Evolutionary conservation across 2,888 invertebrate species (phyloP).

Genomic region (Hypsopygia costalis): DNA sequence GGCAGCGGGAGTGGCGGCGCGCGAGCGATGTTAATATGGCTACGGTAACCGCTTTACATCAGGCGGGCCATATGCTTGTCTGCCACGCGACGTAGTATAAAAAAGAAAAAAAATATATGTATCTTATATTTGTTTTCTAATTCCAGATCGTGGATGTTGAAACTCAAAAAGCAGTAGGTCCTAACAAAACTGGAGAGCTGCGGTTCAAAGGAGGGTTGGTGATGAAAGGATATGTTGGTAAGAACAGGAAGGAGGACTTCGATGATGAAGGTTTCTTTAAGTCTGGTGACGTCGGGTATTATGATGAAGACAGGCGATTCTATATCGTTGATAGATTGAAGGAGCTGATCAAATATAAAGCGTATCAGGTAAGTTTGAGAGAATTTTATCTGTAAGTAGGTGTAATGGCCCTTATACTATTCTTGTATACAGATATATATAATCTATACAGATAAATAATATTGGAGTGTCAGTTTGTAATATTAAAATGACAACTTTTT

Average conservation of each 20-base stretch:
- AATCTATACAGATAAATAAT: too few species aligned
- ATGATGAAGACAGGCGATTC: constrained; percentile 84
- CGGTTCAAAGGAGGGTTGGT: constrained; percentile 86
- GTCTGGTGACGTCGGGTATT: constrained; percentile 87
- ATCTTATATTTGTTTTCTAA: too few species aligned
- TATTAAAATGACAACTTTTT: too few species aligned
- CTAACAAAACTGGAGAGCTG: constrained; percentile 85
- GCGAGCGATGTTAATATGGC: too few species aligned
- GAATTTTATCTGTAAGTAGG: background rate
- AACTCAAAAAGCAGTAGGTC: constrained; percentile 77
- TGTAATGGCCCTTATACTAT: background rate
- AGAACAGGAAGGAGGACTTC: constrained; percentile 82
- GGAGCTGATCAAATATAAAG: constrained; percentile 91
- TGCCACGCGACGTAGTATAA: too few species aligned
- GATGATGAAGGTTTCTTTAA: constrained; percentile 85
- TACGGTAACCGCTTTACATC: too few species aligned
- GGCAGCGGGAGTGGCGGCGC: too few species aligned
- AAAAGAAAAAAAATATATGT: too few species aligned
- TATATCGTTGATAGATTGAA: constrained; percentile 88
- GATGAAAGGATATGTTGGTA: constrained; percentile 88
- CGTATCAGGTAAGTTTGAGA: constrained; percentile 27
- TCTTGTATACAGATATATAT: too few species aligned
- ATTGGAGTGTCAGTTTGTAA: too few species aligned
- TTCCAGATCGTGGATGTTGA: constrained; percentile 62
- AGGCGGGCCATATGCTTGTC: too few species aligned